Evolutionary conservation across 1,140 invertebrate genomes (phyloP).

Genomic region (Drosophila equinoxialis): DNA sequence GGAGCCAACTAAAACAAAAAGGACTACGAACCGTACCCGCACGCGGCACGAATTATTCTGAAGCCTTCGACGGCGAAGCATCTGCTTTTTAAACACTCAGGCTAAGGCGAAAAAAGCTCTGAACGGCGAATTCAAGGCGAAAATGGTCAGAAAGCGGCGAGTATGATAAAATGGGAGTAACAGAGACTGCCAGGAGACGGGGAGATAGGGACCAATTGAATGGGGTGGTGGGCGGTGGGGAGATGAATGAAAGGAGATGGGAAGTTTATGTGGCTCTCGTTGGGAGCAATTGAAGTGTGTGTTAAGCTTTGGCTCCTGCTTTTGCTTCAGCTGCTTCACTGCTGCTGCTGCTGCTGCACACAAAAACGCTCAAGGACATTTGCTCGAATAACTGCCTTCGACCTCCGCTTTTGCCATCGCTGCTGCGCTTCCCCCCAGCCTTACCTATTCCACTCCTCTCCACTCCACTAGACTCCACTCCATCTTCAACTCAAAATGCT

Average conservation of each 20-base stretch:
- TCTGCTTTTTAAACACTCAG: constrained; percentile 59
- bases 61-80: constrained; percentile 32
- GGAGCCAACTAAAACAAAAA: neutral
- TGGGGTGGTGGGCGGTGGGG: neutral
- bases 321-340: neutral
- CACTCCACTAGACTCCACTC: neutral
- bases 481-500: constrained; percentile 53
- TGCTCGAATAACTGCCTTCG: constrained; percentile 38
- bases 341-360: constrained; percentile 51
- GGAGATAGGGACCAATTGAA: too few relatives aligned
- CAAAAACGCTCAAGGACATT: constrained; percentile 75
- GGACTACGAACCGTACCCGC: constrained; percentile 74
- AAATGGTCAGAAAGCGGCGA: neutral
- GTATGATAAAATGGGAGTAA: neutral
- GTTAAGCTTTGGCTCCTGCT: constrained; percentile 61
- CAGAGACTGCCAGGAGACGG: neutral
- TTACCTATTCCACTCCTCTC: too few relatives aligned
- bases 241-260: constrained; percentile 24
- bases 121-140: constrained; percentile 48
- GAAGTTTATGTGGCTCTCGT: constrained; percentile 78
- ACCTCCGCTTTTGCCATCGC: constrained; percentile 3
- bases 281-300: constrained; percentile 70
- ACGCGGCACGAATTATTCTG: constrained; percentile 77
- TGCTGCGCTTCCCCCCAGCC: constrained; percentile 17
- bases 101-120: constrained; percentile 16